These are phyloP conservation scores for Aphis craccivora DNA, from an alignment of 1,140 invertebrate species.

Conservation along the genomic window DNA sequence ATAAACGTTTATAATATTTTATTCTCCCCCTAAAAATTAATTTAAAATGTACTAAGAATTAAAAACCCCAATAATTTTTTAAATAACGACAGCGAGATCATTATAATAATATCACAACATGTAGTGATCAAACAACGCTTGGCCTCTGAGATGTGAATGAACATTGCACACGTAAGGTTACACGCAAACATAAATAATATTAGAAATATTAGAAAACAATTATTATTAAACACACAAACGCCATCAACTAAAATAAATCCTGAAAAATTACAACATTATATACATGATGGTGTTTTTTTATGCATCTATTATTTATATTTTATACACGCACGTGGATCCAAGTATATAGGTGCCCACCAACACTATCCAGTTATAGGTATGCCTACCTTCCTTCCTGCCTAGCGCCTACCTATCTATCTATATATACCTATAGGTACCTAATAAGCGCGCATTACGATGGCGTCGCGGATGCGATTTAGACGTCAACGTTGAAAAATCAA, in stretches of 20 bases:
- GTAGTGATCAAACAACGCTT: neutral
- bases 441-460: neutral
- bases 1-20: neutral
- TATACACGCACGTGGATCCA: too few species aligned
- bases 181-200: neutral
- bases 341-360: neutral
- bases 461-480: constrained; percentile 19
- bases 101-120: neutral
- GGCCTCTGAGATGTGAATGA: neutral
- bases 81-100: neutral
- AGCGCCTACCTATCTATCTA: neutral
- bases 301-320: neutral
- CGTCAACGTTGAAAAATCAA: constrained; percentile 44
- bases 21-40: neutral
- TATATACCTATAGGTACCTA: neutral
- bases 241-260: neutral
- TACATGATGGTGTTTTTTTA: neutral
- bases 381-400: neutral
- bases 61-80: neutral
- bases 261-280: neutral
- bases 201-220: neutral
- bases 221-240: constrained; percentile 5
- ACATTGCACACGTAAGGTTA: neutral
- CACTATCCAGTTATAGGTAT: neutral
- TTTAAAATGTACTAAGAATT: neutral